Base-by-base conservation (phyloP, 1,140 invertebrate genomes). In the Nasonia giraulti region DNA sequence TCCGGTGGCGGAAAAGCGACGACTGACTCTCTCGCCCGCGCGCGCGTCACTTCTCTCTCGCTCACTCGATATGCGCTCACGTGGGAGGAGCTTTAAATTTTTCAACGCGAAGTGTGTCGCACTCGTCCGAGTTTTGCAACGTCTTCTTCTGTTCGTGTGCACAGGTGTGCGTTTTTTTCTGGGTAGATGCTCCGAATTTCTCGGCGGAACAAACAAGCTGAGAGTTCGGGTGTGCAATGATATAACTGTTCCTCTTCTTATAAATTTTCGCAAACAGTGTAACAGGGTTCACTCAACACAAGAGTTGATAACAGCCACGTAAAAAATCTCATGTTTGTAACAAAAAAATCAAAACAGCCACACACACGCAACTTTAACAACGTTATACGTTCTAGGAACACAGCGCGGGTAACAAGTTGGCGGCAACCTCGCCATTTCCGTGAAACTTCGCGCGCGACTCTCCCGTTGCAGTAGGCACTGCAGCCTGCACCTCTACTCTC, bases 401-500 rank as follows among this genome's bases (percentile, higher is more conserved):
- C 17, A 20, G 2, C 55, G 55, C 55, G 55, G 55, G 55, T 62
- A 7, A 62, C 14, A 62, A 62, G 6, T 62, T 62, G 55, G 55
- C 55, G 55, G 55, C 20, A 62, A 62, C 55, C 40, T 44, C 40
- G 55, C 55, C 55, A 62, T 62, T 62, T 44, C 40, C 40, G 40
- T 44, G 40, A 44, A 44, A 44, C 10, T 44, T 62, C 20, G 55
- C 55, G 55, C 55, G 55, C 20, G 55, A 55, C 50, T 55, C 50
- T 55, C 50, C 17, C 50, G 50, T 10, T 17, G 50, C 17, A 14
- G 50, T 50, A 12, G 27, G 27, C 47, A 50, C 7, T 50, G 5
- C 44, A 10, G 14, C 47, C 12, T 66, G 89, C 86, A 87, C 89
- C 91, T 90, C 92, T 92, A 86, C 87, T 89, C 84, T 81, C 84